These are phyloP conservation scores for Cheirogaleus medius DNA, from an alignment of 2,113 vertebrate genomes.

Conservation along the genomic window DNA sequence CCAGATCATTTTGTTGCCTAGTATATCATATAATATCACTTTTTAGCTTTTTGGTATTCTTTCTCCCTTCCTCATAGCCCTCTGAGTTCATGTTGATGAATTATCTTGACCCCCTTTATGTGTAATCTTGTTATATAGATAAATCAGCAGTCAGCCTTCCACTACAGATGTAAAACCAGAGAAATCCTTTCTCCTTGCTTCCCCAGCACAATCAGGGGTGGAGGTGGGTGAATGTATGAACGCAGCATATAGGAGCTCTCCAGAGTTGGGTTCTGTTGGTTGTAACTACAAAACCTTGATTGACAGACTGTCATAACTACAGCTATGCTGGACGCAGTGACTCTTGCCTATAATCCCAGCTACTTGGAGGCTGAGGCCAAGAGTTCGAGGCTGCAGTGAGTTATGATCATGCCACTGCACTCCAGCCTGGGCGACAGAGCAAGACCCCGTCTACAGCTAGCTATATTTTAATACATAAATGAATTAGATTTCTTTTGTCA, in stretches of 20 bases:
- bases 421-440: not conserved
- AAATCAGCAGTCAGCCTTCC: not conserved
- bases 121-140: not conserved
- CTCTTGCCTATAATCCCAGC: not conserved
- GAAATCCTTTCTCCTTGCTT: not conserved
- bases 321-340: not conserved
- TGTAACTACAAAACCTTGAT: not conserved
- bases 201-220: not conserved
- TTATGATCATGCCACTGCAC: too few relatives aligned
- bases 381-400: not conserved
- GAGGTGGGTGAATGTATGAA: not conserved
- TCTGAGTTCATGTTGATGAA: not conserved
- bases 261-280: not conserved
- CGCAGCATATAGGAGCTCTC: not conserved
- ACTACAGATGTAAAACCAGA: not conserved
- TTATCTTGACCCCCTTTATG: not conserved
- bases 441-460: not conserved
- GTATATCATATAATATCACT: not conserved
- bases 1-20: not conserved
- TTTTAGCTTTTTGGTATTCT: not conserved
- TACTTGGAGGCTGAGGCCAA: not conserved
- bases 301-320: not conserved
- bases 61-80: not conserved
- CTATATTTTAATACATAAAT: slow-evolving; percentile 22
- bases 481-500: slow-evolving; percentile 3